phyloP scores from a whole-genome alignment of 30 jellyfish, hydroid and myxozoan species.

The Clytia hemisphaerica region DNA sequence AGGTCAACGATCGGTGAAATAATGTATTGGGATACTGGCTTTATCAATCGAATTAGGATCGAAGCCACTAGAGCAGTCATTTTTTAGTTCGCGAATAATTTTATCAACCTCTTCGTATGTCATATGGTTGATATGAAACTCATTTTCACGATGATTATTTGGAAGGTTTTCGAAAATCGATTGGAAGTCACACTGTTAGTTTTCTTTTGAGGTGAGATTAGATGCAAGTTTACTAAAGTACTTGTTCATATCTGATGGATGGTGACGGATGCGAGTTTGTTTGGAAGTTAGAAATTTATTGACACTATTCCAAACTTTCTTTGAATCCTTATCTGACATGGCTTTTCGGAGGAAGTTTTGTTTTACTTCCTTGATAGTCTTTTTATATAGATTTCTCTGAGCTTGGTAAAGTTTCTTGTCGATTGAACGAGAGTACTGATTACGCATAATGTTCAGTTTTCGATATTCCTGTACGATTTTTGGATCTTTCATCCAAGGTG shows the following conservation, averaged over 20 bases:
- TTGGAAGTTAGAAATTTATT: background rate
- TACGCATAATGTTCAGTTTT: no score
- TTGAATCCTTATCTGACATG: background rate
- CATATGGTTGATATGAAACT: slow-evolving; percentile 1
- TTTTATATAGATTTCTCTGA: background rate
- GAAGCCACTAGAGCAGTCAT: no score
- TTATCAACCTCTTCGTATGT: slow-evolving; percentile 4
- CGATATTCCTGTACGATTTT: no score
- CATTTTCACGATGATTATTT: background rate
- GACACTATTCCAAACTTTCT: background rate
- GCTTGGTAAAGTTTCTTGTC: slow-evolving; percentile 7
- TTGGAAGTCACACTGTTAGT: slow-evolving; percentile 2
- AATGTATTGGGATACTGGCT: no score
- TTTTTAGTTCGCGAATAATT: background rate
- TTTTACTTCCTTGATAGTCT: slow-evolving; percentile 12
- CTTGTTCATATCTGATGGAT: slow-evolving; percentile 18
- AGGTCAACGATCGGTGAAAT: no score
- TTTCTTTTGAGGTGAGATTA: slow-evolving; percentile 5
- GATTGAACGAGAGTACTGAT: no score
- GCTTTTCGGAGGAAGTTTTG: background rate
- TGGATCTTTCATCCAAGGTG: slow-evolving; percentile 57
- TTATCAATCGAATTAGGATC: no score
- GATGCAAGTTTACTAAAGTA: slow-evolving; percentile 6
- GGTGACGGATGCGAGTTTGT: background rate
- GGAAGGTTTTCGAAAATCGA: background rate